Base-by-base conservation (phyloP, 2,888 invertebrate species). In the Abrostola triplasia region DNA sequence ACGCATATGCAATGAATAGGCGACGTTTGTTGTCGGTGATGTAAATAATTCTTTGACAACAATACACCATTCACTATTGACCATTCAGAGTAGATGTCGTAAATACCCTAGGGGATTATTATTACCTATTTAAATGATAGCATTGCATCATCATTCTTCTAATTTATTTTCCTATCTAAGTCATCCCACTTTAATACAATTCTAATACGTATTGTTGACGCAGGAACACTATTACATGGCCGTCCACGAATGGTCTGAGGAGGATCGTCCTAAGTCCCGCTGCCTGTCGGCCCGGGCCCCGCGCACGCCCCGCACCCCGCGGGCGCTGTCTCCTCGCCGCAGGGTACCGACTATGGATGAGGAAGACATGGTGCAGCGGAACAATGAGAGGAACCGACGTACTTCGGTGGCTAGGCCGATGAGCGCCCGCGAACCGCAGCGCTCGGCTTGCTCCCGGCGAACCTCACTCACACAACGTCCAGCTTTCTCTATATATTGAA, bases 401-500 rank as follows among this genome's bases (percentile, higher is more conserved):
- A 83, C 87, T 36, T 89, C 92, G 0, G 81, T 84, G 37, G 86
- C 85, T 0, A 81, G 92, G 37, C 91, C 92, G 0, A 83, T 85
- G 37, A 92, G 88, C 66, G 92, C 93, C 0, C 88, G 94, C 36
- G 93, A 89, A 1, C 87, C 89, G 0, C 87, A 88, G 0, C 84
- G 88, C 35, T 87, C 91, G 0, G 84, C 86, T 0, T 89, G 88
- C 69, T 89, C 92, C 0, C 81, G 94, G 36, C 89, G 92, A 55
- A 83, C 91, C 0, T 88, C 92, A 0, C 79, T 93, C 49, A 85
- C 91, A n/a, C 92, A 91, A 59, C 88, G 94, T 35, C 94, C 94
- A 0, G 94, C 94, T 11, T 94, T 94, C 68, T 89, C 93, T 24
- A 84, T 94, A 59, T 94, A 94, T 83, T 94, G 77, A 86, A 57